Base-by-base conservation (phyloP, 2,113 vertebrate genomes). In the Eonycteris spelaea region DNA sequence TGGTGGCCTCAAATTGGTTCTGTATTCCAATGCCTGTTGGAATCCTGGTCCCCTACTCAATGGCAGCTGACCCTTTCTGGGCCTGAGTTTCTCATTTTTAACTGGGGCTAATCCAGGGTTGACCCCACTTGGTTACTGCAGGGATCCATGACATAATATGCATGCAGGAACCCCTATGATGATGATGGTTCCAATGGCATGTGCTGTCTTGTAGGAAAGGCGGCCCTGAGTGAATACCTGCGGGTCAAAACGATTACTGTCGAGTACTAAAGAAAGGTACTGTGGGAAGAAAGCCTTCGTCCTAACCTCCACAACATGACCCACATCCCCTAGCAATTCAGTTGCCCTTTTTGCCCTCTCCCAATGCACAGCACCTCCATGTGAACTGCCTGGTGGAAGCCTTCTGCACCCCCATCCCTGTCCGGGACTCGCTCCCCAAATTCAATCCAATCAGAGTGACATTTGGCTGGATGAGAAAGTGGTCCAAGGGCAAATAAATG, bases 221-320 rank as follows among this genome's bases (percentile, higher is more conserved):
- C 99, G 0, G 99, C 99, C 90, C 98, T 99, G n/a, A 99, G 99
- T 2, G 99, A 99, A 97, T 99, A 99, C 97, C 98, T 99, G 96
- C 99, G 98, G 97, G 98, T 99, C 35, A 99, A 99, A 98, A 98
- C 99, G 0, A 98, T 99, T 26, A 99, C 99, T 77, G 98, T 99
- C 1, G 99, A 99, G 95, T 99, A 99, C 86, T 99, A 92, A 97
- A 40, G 38, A 48, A 28, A 51, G 35, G 18, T 19, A 45, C 67
- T 28, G 0, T 5, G 40, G 28, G 67, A 87, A n/a, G 38, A 77
- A 70, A 22, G 38, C 73, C 6, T 59, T 6, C 3, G 0, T 51
- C 21, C 28, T 40, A 30, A 45, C 51, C 22, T 45, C 24, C 33
- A 40, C 51, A 21, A 5, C 8, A 9, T 24, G 68, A 48, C 21